Evolutionary conservation across 2,888 invertebrate genomes (phyloP).

Genomic region (Phragmatobia fuliginosa): DNA sequence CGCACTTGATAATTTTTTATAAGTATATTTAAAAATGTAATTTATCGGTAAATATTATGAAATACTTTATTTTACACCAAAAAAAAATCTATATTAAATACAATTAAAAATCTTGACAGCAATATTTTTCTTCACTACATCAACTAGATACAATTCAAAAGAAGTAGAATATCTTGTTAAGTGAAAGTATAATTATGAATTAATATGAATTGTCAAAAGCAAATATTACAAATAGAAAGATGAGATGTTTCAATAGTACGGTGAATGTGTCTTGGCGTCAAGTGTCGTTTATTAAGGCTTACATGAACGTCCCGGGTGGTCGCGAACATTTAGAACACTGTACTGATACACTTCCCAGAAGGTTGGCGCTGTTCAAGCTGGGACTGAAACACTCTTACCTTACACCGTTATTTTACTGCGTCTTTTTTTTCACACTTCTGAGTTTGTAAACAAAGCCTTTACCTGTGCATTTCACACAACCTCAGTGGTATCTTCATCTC

Average conservation of each 20-base stretch:
- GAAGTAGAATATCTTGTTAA: neutral
- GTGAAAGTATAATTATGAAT: conserved; percentile 9
- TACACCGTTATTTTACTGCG: neutral
- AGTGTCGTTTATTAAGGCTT: conserved; percentile 65
- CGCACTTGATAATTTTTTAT: too few species aligned
- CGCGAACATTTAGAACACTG: conserved; percentile 63
- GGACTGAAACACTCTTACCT: conserved; percentile 4
- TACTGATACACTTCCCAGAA: conserved; percentile 77
- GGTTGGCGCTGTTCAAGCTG: conserved; percentile 56
- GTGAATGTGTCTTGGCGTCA: conserved; percentile 60
- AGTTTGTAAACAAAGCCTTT: neutral
- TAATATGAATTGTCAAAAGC: conserved; percentile 42
- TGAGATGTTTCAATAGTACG: conserved; percentile 59
- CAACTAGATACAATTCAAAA: neutral
- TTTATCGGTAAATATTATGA: too few species aligned
- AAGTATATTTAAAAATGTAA: too few species aligned
- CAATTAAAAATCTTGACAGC: neutral
- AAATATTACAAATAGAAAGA: conserved; percentile 52
- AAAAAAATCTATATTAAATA: too few species aligned
- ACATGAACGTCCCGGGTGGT: conserved; percentile 79
- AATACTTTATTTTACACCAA: too few species aligned
- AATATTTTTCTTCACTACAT: neutral
- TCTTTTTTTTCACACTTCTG: neutral
- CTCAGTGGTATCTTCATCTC: neutral
- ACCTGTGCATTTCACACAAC: neutral